Evolutionary conservation across 2,797 vertebrate genomes (phyloP), one percentile per base, ranked within the genome.

Genomic region (Manis crassicaudata): DNA sequence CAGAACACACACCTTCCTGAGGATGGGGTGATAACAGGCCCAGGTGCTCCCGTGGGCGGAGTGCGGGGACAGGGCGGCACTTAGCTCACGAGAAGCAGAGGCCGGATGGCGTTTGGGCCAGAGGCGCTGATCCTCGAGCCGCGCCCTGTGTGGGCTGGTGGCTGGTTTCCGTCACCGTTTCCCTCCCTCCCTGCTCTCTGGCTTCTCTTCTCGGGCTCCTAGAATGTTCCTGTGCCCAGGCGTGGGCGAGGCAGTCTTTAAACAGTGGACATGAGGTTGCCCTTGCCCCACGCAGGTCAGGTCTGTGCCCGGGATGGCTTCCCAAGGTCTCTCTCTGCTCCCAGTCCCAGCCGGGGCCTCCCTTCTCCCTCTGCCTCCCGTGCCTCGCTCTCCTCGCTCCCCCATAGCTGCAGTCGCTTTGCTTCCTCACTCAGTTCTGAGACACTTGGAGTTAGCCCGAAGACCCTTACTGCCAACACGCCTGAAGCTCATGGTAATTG

Each of bases 1-100:
- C 87, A 88, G 83, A 56, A 37, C 63, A 58, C 25, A 54, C 76
- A 23, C 58, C 84, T 63, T 95, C 95, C 95, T 83, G 82, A 92
- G 60, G 46, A 68, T 29, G 10, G 60, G 54, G 58, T 23, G n/a
- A 18, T 32, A 91, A 35, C n/a, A 84, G 90, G 68, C 27, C 63
- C 40, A 63, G 29, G 37, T 67, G 5, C 67, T 83, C 54, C 32
- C 68, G 56, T 90, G 84, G 68, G 23, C 58, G 13, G 37, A 58
- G 70, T 23, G 52, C 50, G 27, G 27, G 11, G 0, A 20, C 25
- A 14, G 25, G 67, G 27, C 40, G 35, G 18, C 54, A 35, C 27
- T 1, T 27, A 23, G 27, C 35, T 96, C 62, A 20, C 46, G 52
- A 60, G 32, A 35, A 56, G 35, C 87, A 85, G 90, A 70, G 40